Conservation (phyloP, 2,888 invertebrate species). For the Apamea crenata region DNA sequence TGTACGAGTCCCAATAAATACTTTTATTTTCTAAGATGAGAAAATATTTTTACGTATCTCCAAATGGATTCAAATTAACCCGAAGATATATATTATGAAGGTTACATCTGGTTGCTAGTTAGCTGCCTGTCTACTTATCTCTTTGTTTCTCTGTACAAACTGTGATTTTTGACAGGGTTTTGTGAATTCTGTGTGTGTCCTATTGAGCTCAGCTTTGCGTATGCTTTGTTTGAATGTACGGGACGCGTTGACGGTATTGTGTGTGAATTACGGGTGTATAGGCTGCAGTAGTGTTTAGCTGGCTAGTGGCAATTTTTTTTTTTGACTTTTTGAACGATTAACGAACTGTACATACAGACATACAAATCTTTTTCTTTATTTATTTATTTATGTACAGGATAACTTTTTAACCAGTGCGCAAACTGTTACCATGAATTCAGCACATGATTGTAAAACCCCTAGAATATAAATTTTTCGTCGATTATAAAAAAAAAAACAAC, state of each 20-base stretch:
- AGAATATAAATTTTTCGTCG: too few species aligned
- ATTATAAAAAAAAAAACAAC: too few species aligned
- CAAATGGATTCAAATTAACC: not conserved
- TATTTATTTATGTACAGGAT: too few species aligned
- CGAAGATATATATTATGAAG: not conserved
- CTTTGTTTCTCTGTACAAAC: constrained; percentile 24
- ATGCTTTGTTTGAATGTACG: constrained; percentile 24
- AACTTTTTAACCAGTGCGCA: too few species aligned
- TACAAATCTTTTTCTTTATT: not conserved
- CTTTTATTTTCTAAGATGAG: not conserved
- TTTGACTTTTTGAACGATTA: not conserved
- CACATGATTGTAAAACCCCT: too few species aligned
- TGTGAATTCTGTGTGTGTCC: constrained; percentile 37
- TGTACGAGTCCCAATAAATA: not conserved
- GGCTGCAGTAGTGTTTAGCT: not conserved
- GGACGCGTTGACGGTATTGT: constrained; percentile 28
- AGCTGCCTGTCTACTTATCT: not conserved
- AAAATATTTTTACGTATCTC: not conserved
- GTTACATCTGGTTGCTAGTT: not conserved
- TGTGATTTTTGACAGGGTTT: constrained; percentile 44
- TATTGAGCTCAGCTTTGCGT: constrained; percentile 31
- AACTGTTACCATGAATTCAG: too few species aligned
- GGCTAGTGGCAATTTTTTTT: not conserved
- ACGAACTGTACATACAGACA: not conserved
- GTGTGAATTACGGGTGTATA: constrained; percentile 8